Evolutionary conservation across 2,888 invertebrate species (phyloP).

Genomic region (Stenchaetothrips biformis): DNA sequence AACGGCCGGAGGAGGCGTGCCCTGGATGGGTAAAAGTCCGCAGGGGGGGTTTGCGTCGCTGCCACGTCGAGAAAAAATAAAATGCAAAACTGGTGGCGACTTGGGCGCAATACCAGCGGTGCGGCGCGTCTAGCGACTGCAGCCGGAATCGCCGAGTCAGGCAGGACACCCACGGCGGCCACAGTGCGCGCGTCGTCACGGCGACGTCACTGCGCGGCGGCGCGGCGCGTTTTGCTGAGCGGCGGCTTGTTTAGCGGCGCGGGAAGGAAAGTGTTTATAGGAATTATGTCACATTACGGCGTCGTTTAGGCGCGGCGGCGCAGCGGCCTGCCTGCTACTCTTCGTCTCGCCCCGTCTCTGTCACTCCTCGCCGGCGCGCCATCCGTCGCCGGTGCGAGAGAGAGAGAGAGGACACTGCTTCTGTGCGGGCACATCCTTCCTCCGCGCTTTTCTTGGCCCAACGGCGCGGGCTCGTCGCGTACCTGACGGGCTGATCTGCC

Average conservation of each 20-base stretch:
- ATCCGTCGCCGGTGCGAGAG: too few species aligned
- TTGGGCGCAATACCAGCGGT: too few species aligned
- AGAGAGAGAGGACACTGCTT: background rate
- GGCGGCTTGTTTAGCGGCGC: background rate
- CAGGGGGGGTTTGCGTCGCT: too few species aligned
- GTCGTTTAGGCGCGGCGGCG: background rate
- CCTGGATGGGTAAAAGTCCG: too few species aligned
- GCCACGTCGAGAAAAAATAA: too few species aligned
- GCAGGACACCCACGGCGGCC: background rate
- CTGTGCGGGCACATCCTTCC: background rate
- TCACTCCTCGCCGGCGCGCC: too few species aligned
- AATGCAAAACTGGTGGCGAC: too few species aligned
- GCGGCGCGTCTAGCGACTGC: too few species aligned
- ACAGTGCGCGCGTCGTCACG: background rate
- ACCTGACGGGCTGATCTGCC: background rate
- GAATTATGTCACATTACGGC: conserved; percentile 16
- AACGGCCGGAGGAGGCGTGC: too few species aligned
- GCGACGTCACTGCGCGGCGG: background rate
- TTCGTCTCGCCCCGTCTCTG: too few species aligned
- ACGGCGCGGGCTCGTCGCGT: background rate
- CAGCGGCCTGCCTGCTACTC: too few species aligned
- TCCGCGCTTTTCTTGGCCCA: conserved; percentile 21
- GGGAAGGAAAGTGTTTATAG: conserved; percentile 19
- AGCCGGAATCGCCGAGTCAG: too few species aligned
- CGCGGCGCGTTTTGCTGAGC: background rate